phyloP scores from a whole-genome alignment of 1,140 invertebrate genomes.

The Drosophila nebulosa region DNA sequence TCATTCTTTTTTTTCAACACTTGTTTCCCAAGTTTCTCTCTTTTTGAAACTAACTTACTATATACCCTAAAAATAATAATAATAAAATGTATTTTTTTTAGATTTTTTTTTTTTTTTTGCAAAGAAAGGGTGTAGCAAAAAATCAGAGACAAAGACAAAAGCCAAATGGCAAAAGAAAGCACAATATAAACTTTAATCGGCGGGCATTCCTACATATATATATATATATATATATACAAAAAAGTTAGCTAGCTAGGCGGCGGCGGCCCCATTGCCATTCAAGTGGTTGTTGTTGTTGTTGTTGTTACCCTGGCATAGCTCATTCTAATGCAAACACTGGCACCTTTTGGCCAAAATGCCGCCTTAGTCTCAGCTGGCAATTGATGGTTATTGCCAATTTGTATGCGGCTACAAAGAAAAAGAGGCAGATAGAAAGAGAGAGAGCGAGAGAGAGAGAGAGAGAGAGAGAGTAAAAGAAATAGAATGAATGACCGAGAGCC shows the following conservation, averaged over 20 bases:
- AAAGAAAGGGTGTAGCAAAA: background rate
- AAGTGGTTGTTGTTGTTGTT: background rate
- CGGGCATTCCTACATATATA: background rate
- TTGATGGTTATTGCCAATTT: slow-evolving; percentile 79
- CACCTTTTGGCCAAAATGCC: slow-evolving; percentile 40
- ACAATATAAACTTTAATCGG: slow-evolving; percentile 2
- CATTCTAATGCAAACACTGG: slow-evolving; percentile 75
- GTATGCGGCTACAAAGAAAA: slow-evolving; percentile 44
- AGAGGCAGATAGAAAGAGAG: background rate
- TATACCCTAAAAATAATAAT: too few species aligned
- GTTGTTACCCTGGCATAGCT: slow-evolving; percentile 36
- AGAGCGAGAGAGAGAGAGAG: background rate
- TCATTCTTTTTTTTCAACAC: too few species aligned
- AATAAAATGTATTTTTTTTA: too few species aligned
- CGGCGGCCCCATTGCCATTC: background rate
- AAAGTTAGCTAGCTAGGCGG: background rate
- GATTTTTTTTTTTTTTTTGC: too few species aligned
- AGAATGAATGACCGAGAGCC: slow-evolving; percentile 11
- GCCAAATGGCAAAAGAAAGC: background rate
- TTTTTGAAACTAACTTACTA: too few species aligned
- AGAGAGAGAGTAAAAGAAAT: background rate
- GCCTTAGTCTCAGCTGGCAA: slow-evolving; percentile 47
- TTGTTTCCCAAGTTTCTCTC: too few species aligned
- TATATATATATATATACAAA: background rate
- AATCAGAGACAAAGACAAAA: background rate